These are phyloP conservation scores for Saccopteryx bilineata DNA, from an alignment of 2,113 vertebrate species.

Conservation along the genomic window DNA sequence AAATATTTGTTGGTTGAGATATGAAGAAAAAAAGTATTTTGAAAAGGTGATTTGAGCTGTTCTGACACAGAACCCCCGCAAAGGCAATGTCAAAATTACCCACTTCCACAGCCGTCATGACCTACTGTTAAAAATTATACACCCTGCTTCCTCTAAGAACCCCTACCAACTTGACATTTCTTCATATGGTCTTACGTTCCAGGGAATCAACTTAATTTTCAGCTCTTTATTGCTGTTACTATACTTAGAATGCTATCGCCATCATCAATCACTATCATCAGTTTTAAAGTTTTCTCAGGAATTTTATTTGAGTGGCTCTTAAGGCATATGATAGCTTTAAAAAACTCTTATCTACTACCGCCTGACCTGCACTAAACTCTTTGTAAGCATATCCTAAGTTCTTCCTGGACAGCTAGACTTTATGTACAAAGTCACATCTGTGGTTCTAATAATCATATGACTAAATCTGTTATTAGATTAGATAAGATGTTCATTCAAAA, in stretches of 20 bases:
- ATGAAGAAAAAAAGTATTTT: background rate
- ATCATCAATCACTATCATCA: conserved; percentile 71
- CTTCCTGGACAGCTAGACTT: conserved; percentile 54
- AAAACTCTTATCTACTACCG: conserved; percentile 66
- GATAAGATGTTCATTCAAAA: conserved; percentile 30
- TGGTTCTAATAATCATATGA: background rate
- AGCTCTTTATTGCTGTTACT: conserved; percentile 62
- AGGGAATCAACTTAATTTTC: conserved; percentile 72
- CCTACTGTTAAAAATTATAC: conserved; percentile 67
- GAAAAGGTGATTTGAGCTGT: conserved; percentile 45
- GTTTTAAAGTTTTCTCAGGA: conserved; percentile 68
- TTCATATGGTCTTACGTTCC: conserved; percentile 66
- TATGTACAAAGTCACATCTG: conserved; percentile 40
- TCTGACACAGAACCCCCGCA: conserved; percentile 1
- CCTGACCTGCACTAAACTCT: conserved; percentile 27
- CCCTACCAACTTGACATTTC: conserved; percentile 57
- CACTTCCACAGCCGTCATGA: background rate
- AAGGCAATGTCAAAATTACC: conserved; percentile 32
- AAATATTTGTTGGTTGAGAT: background rate
- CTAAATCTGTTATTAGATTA: conserved; percentile 45
- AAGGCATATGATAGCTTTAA: conserved; percentile 72
- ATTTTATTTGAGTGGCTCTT: conserved; percentile 63
- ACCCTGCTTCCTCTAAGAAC: conserved; percentile 57
- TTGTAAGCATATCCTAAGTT: background rate
- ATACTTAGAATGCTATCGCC: conserved; percentile 72